Conservation (phyloP, 1,140 invertebrate species). For the Branchinecta lynchi region DNA sequence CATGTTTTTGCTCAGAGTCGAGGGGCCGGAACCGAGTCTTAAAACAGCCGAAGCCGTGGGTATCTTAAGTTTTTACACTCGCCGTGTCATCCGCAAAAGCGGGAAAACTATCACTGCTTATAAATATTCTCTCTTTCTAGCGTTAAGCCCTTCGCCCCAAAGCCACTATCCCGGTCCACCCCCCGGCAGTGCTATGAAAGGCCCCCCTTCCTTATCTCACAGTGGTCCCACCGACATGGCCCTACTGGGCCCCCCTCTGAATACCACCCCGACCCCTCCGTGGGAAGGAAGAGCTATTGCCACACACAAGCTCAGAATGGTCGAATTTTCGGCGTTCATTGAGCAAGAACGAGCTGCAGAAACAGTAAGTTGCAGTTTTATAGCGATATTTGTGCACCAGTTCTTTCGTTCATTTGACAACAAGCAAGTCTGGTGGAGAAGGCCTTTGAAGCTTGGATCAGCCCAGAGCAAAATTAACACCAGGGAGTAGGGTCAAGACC, state of each 20-base stretch:
- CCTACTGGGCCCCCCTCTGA: constrained; percentile 24
- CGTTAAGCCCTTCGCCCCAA: constrained; percentile 84
- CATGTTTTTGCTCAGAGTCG: background rate
- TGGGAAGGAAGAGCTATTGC: constrained; percentile 93
- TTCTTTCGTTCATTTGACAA: no score
- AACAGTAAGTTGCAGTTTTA: constrained; percentile 55
- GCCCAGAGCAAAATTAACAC: no score
- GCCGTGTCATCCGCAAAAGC: no score
- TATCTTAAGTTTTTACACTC: no score
- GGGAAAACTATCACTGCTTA: no score
- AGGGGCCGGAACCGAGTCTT: no score
- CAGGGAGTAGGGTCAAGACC: no score
- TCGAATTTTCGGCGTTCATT: constrained; percentile 97
- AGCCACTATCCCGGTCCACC: constrained; percentile 51
- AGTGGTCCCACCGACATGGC: constrained; percentile 38
- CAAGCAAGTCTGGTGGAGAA: no score
- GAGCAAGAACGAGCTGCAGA: constrained; percentile 83
- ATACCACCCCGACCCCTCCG: constrained; percentile 50
- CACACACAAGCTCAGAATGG: constrained; percentile 86
- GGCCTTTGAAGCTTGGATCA: no score
- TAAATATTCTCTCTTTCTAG: constrained; percentile 37
- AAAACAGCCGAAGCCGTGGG: no score
- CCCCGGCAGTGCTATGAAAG: constrained; percentile 26
- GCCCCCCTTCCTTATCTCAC: constrained; percentile 38
- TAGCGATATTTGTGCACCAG: no score